Conservation (phyloP, 2,888 invertebrate species). For the Pyrochroa serraticornis region DNA sequence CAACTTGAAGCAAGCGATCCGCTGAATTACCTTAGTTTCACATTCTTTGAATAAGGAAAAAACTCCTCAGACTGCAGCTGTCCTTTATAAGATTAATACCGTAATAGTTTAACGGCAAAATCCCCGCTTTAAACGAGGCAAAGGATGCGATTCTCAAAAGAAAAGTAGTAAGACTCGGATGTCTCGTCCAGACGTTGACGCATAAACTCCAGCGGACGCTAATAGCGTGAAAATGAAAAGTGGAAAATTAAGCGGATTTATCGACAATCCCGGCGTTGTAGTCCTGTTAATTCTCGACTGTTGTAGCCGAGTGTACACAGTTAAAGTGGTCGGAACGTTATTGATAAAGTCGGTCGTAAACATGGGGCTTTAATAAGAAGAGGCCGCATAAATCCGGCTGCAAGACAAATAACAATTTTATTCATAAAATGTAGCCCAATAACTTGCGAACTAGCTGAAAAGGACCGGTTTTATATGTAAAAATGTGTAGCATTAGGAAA, state of each 20-base stretch:
- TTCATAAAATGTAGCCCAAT: slow-evolving; percentile 4
- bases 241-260: neutral
- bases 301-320: too few relatives aligned
- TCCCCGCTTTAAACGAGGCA: too few relatives aligned
- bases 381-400: neutral
- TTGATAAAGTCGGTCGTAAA: neutral
- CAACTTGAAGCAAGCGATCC: too few relatives aligned
- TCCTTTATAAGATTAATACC: too few relatives aligned
- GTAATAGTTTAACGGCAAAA: too few relatives aligned
- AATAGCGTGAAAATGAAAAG: neutral
- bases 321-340: neutral
- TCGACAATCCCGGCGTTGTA: neutral
- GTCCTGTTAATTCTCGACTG: too few relatives aligned
- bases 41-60: too few relatives aligned
- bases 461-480: slow-evolving; percentile 4
- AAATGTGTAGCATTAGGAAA: slow-evolving; percentile 9
- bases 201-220: neutral
- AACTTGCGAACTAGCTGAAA: slow-evolving; percentile 8
- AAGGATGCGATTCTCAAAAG: too few relatives aligned
- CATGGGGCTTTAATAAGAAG: neutral
- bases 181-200: too few relatives aligned
- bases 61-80: too few relatives aligned
- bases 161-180: too few relatives aligned
- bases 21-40: too few relatives aligned
- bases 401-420: slow-evolving; percentile 11